Base-by-base conservation (phyloP, 2,113 vertebrate species). In the Centropus bengalensis region DNA sequence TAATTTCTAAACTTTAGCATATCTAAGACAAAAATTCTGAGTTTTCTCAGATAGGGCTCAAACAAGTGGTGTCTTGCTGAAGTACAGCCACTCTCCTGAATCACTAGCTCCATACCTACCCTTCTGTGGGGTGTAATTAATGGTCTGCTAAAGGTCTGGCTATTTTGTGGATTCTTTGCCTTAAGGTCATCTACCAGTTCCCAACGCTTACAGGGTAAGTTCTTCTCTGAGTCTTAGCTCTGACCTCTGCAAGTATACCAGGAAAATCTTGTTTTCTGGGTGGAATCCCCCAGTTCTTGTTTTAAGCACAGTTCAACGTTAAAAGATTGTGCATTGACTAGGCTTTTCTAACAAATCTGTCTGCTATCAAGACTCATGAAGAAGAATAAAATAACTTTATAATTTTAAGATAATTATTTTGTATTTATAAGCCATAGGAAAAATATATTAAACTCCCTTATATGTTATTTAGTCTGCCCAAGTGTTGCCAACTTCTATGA, bases 221-320 rank as follows among this genome's bases (percentile, higher is more conserved):
- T 86, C 21, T 36, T 68, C 20, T 51, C 14, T 8, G n/a, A 56
- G 12, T 38, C 2, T 8, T 36, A 58, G 40, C 60, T 82, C 38
- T 19, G 38, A 36, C 24, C n/a, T 76, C 67, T 77, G 27, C 36
- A 69, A 66, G n/a, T 5, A 45, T 15, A 56, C 10, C 8, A 16
- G 14, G 26, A 64, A 70, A 92, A 73, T 44, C 0, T 0, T 23
- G 5, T 38, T 94, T 90, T 55, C 36, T 21, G 0, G 1, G 27
- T 76, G 40, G 59, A 94, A 58, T 60, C 49, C 40, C 59, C n/a
- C 40, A 14, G 51, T 58, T 84, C 60, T 67, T 47, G n/a, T 36
- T 89, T 66, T 14, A 77, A 80, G 17, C 27, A 27, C 24, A 71
- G 22, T 9, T 24, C 28, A 28, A 0, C 45, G 7, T 73, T 64